Conservation (phyloP, 2,797 vertebrate genomes). For the Tinamus major region DNA sequence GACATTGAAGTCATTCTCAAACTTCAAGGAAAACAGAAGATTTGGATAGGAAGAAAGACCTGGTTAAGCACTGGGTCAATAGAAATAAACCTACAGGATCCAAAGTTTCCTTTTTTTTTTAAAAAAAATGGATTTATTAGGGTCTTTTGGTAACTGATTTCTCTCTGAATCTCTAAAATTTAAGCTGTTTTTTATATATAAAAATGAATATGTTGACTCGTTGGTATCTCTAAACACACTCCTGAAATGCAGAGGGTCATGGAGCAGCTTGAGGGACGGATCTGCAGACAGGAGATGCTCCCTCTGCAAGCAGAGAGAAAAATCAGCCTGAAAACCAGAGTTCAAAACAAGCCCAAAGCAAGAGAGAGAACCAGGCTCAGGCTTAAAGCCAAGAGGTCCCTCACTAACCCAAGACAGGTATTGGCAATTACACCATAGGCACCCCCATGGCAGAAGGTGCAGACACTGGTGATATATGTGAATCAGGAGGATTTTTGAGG, state of each 20-base stretch:
- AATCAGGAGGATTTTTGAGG: not conserved
- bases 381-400: not conserved
- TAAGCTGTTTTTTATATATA: not conserved
- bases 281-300: not conserved
- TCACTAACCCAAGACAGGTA: rapidly evolving
- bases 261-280: not conserved
- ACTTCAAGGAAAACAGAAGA: not conserved
- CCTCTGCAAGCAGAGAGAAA: not conserved
- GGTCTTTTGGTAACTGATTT: slow-evolving; percentile 9
- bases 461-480: not conserved
- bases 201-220: not conserved
- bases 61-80: rapidly evolving
- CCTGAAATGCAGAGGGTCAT: rapidly evolving
- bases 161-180: not conserved
- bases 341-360: not conserved
- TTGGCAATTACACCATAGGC: rapidly evolving
- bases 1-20: not conserved
- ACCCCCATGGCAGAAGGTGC: rapidly evolving
- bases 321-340: rapidly evolving
- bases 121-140: not conserved
- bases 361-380: not conserved
- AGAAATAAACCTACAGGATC: not conserved
- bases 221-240: not conserved
- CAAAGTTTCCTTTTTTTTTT: not conserved
- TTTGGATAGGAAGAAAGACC: not conserved